These are phyloP conservation scores for Spodoptera exigua DNA, from an alignment of 2,888 invertebrate genomes.

Conservation along the genomic window DNA sequence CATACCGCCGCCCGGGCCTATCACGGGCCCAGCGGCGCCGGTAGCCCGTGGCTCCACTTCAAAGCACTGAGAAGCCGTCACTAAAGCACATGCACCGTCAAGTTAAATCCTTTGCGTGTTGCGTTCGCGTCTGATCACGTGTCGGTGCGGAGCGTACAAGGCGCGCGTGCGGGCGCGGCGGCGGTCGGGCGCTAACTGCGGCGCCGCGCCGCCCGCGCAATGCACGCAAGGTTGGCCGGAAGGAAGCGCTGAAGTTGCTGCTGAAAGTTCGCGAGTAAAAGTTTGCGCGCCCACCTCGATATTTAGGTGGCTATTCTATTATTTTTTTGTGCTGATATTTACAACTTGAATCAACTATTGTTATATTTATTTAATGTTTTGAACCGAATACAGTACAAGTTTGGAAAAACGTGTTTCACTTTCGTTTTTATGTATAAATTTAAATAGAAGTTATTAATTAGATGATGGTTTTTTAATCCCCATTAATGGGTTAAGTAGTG, in stretches of 20 bases:
- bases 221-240: slow-evolving; percentile 81
- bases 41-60: slow-evolving; percentile 86
- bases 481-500: background rate
- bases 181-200: slow-evolving; percentile 80
- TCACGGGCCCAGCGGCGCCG: slow-evolving; percentile 84
- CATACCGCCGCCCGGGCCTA: slow-evolving; percentile 90
- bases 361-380: no score
- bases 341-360: no score
- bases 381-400: no score
- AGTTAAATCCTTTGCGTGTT: slow-evolving; percentile 65
- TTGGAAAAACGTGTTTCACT: no score
- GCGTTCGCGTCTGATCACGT: slow-evolving; percentile 62
- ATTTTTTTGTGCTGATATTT: slow-evolving; percentile 22
- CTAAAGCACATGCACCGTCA: slow-evolving; percentile 82
- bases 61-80: slow-evolving; percentile 85
- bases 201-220: slow-evolving; percentile 67
- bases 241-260: slow-evolving; percentile 80
- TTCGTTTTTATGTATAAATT: no score
- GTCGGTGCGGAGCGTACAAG: slow-evolving; percentile 51
- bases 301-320: slow-evolving; percentile 41
- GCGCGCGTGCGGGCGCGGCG: slow-evolving; percentile 77
- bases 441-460: no score
- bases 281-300: slow-evolving; percentile 61
- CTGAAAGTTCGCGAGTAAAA: slow-evolving; percentile 84
- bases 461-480: no score